Conservation (phyloP, 2,888 invertebrate species). For the Aspidapion aeneum region DNA sequence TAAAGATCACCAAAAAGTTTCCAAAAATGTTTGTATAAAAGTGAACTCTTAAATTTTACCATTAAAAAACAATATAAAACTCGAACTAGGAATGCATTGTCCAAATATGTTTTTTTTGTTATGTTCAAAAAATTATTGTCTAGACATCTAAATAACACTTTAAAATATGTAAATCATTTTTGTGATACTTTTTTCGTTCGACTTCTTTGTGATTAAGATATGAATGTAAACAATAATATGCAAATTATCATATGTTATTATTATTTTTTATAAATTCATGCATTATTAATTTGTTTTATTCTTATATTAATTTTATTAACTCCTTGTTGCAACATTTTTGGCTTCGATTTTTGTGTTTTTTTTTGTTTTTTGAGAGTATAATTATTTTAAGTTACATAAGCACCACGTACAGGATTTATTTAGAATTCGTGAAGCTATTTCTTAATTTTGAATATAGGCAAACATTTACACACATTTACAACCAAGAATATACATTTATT, state of each 20-base stretch:
- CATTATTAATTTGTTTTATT: not conserved
- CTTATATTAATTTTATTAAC: not conserved
- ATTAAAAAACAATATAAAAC: no score
- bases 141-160: not conserved
- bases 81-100: not conserved
- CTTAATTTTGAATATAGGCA: not conserved
- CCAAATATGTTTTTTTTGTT: not conserved
- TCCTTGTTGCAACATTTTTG: not conserved
- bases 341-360: not conserved
- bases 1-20: no score
- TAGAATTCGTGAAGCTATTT: not conserved
- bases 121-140: not conserved
- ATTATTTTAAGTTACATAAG: not conserved
- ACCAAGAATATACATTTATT: not conserved
- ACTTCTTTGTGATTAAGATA: not conserved
- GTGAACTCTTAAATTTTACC: no score
- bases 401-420: not conserved
- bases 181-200: not conserved
- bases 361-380: not conserved
- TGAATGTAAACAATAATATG: not conserved
- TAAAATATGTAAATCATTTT: no score
- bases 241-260: not conserved
- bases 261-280: not conserved
- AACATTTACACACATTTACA: not conserved
- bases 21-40: no score